These are phyloP conservation scores for Drosophila virilis DNA, from an alignment of 1,140 invertebrate species.

Conservation along the genomic window DNA sequence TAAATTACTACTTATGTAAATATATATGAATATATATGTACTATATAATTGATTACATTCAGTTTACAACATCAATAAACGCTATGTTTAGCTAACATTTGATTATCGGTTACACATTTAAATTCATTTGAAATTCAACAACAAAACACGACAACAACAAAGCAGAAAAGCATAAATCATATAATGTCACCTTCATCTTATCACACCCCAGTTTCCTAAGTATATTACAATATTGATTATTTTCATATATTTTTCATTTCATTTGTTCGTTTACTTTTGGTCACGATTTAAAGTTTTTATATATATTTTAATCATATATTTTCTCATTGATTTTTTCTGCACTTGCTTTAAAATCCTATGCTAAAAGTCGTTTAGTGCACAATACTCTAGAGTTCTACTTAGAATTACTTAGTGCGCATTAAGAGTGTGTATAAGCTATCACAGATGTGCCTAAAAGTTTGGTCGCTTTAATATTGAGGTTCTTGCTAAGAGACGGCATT, in stretches of 20 bases:
- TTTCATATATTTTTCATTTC: constrained; percentile 4
- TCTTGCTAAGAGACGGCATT: constrained; percentile 8
- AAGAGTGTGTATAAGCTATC: constrained; percentile 10
- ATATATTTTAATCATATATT: not conserved
- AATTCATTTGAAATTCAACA: constrained; percentile 41
- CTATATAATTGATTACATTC: constrained; percentile 45
- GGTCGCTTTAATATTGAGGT: constrained; percentile 3
- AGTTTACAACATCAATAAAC: constrained; percentile 66
- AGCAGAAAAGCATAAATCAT: constrained; percentile 38
- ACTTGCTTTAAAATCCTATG: not conserved
- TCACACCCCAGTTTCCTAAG: constrained; percentile 24
- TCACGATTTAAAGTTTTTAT: constrained; percentile 23
- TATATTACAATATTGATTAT: constrained; percentile 9
- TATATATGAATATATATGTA: constrained; percentile 2
- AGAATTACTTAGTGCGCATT: not conserved
- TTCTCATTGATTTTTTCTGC: not conserved
- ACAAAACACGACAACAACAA: constrained; percentile 30
- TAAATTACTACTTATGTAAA: constrained; percentile 20
- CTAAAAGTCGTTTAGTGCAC: not conserved
- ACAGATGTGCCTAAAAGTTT: constrained; percentile 16
- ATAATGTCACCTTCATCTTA: constrained; percentile 30
- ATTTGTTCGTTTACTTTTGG: constrained; percentile 11
- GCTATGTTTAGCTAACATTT: constrained; percentile 53
- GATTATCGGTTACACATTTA: constrained; percentile 16
- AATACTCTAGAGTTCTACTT: constrained; percentile 6